A percentile compares a stretch with the other conserved stretches of the same genome.
These are phyloP conservation scores for Microcebus griseorufus DNA, from an alignment of 2,113 vertebrate genomes.

Conservation along the genomic window DNA sequence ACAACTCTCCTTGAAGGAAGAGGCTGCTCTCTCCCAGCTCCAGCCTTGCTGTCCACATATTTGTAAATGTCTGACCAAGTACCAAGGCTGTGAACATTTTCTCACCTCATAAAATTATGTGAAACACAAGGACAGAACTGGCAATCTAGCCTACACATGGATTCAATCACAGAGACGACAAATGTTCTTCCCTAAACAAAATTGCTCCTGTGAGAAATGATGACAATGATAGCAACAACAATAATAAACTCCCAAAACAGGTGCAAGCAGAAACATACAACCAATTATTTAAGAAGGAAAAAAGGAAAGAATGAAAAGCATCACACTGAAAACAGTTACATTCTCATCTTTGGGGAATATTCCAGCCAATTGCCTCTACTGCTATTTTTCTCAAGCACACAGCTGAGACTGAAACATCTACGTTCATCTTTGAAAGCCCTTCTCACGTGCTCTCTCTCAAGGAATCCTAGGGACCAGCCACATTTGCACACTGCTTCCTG, in stretches of 20 bases:
- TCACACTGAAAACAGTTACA: background rate
- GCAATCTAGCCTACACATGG: background rate
- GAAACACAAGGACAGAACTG: background rate
- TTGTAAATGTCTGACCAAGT: background rate
- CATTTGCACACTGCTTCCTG: background rate
- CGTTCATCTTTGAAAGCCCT: background rate
- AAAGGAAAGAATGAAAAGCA: background rate
- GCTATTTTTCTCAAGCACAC: background rate
- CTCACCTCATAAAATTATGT: constrained; percentile 32
- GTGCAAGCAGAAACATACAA: background rate
- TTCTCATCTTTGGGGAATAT: background rate
- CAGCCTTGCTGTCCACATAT: background rate
- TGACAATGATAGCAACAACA: background rate
- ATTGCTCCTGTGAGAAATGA: constrained; percentile 29
- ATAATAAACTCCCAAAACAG: background rate
- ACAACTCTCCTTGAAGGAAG: background rate
- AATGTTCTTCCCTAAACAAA: constrained; percentile 40
- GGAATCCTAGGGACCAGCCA: background rate
- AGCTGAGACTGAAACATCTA: background rate
- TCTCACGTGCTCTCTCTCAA: background rate
- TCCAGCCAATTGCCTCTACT: background rate
- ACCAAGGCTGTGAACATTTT: constrained; percentile 3
- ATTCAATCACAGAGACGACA: background rate
- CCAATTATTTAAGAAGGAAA: background rate
- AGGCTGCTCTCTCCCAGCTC: background rate